A percentile compares a stretch with the other conserved stretches of the same genome.
phyloP scores from a whole-genome alignment of 2,888 invertebrate species.

The Limnephilus marmoratus region DNA sequence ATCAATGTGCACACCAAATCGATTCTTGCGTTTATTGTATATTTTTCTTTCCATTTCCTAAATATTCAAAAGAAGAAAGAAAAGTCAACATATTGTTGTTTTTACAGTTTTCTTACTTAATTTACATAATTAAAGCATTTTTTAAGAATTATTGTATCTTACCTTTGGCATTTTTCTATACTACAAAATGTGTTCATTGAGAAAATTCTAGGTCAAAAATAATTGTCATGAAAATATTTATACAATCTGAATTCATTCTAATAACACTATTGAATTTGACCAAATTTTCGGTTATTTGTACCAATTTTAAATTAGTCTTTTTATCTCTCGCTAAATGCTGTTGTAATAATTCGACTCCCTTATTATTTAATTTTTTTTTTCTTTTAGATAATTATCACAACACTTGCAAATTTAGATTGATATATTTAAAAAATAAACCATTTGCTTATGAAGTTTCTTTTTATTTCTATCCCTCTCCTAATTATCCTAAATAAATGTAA shows the following conservation, averaged over 20 bases:
- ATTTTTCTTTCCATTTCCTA: neutral
- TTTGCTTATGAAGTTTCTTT: constrained; percentile 54
- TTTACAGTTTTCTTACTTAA: constrained; percentile 11
- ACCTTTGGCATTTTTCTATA: constrained; percentile 3
- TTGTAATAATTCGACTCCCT: constrained; percentile 13
- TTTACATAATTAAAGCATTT: neutral
- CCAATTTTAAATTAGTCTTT: constrained; percentile 11
- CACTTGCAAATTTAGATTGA: constrained; percentile 63
- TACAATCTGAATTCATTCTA: neutral
- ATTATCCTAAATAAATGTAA: neutral
- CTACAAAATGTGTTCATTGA: neutral
- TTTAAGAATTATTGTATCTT: constrained; percentile 1
- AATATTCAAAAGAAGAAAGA: neutral
- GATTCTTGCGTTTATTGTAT: neutral
- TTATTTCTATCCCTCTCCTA: constrained; percentile 11
- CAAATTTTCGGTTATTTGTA: neutral
- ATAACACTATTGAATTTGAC: neutral
- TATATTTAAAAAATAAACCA: constrained; percentile 62
- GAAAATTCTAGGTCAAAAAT: neutral
- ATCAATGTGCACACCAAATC: neutral
- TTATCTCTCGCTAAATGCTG: constrained; percentile 11
- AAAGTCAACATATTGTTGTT: neutral
- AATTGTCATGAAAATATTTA: neutral
- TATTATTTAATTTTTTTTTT: constrained; percentile 45
- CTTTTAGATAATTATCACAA: constrained; percentile 56